Percentiles rank a stretch among this genome's conserved stretches.
phyloP scores from a whole-genome alignment of 2,113 vertebrate species.

The Cavia aperea region DNA sequence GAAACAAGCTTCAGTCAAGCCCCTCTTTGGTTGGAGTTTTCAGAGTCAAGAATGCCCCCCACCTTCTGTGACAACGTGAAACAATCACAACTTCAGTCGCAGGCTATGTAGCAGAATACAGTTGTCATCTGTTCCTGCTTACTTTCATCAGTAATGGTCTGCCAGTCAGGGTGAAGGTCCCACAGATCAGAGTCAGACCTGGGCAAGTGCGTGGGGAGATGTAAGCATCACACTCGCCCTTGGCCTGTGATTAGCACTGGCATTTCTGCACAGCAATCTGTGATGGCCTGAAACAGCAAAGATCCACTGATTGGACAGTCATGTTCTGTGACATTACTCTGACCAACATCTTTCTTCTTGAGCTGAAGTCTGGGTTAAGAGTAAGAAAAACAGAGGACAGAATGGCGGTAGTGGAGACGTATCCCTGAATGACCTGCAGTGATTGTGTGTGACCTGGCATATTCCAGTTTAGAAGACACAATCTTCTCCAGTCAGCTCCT shows the following conservation, averaged over 20 bases:
- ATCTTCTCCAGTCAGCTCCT: background rate
- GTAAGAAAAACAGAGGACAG: background rate
- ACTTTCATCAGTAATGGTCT: background rate
- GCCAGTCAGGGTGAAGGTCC: background rate
- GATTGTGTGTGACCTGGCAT: background rate
- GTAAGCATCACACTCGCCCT: background rate
- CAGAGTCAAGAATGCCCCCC: background rate
- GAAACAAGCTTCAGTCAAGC: background rate
- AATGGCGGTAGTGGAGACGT: background rate
- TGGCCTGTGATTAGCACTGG: fast-evolving
- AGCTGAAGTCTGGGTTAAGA: background rate
- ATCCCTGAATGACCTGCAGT: background rate
- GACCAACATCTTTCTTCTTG: background rate
- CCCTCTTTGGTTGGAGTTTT: background rate
- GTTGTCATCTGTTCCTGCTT: background rate
- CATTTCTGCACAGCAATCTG: background rate
- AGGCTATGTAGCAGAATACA: background rate
- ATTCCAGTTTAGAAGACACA: background rate
- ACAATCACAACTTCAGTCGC: too few species aligned
- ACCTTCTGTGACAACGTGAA: background rate
- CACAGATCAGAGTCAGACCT: background rate
- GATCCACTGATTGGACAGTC: background rate
- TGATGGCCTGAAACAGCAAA: background rate
- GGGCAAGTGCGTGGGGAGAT: fast-evolving
- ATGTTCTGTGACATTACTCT: background rate